phyloP scores from a whole-genome alignment of 1,140 invertebrate genomes.

The Drosophila nigromelanica region DNA sequence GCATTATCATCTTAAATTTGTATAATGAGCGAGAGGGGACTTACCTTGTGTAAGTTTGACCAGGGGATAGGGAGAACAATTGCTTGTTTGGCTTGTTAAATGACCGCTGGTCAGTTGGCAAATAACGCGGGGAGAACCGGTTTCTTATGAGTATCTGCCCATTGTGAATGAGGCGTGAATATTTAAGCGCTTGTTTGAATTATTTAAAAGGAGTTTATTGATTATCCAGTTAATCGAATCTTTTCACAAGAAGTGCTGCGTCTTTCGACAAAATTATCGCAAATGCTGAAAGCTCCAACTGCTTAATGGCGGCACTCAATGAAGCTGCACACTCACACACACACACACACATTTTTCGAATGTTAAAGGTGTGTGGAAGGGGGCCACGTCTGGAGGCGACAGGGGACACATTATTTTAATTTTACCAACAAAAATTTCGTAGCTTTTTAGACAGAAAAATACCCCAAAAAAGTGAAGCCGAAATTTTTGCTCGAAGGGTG shows the following conservation, averaged over 20 bases:
- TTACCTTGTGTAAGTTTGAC: constrained; percentile 13
- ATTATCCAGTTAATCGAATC: not conserved
- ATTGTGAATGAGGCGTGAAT: constrained; percentile 14
- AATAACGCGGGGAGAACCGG: constrained; percentile 19
- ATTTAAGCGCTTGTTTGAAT: constrained; percentile 6
- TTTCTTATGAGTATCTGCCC: constrained; percentile 16
- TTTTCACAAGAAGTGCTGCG: too few species aligned
- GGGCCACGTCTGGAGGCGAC: constrained; percentile 72
- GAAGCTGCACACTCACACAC: constrained; percentile 12
- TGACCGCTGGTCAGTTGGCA: constrained; percentile 41
- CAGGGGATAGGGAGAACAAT: constrained; percentile 1
- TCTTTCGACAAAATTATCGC: constrained; percentile 9
- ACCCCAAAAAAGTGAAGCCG: constrained; percentile 41
- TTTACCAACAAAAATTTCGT: constrained; percentile 58
- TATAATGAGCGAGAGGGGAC: constrained; percentile 49
- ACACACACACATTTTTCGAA: constrained; percentile 21
- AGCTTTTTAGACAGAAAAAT: constrained; percentile 62
- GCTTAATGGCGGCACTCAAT: constrained; percentile 21
- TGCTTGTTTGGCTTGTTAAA: constrained; percentile 36
- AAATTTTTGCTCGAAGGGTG: constrained; percentile 60
- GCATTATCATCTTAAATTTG: constrained; percentile 67
- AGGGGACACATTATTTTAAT: constrained; percentile 83
- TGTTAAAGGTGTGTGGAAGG: not conserved
- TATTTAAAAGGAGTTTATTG: not conserved
- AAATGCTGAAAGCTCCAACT: not conserved